Conservation (phyloP, 1,140 invertebrate genomes). For the Campodea augens region DNA sequence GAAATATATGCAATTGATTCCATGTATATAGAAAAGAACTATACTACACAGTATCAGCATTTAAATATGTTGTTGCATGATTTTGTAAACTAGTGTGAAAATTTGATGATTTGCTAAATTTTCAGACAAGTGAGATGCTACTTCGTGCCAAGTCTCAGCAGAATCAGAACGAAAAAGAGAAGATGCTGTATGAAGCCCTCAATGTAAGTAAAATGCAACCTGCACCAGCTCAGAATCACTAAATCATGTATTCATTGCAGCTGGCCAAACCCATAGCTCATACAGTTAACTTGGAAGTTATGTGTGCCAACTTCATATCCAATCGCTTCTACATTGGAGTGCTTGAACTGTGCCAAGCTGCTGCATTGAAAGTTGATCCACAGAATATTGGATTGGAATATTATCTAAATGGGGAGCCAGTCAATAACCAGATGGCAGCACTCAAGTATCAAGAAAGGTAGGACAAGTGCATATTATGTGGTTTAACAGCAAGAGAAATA, state of each 20-base stretch:
- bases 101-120: too few species aligned
- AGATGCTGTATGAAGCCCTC: conserved; percentile 53
- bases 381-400: conserved; percentile 72
- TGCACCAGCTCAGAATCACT: too few species aligned
- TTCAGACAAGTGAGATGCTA: conserved; percentile 69
- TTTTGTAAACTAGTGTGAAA: too few species aligned
- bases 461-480: too few species aligned
- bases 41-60: too few species aligned
- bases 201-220: conserved; percentile 20
- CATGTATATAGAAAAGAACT: too few species aligned
- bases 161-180: conserved; percentile 41
- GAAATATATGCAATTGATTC: too few species aligned
- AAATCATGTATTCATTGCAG: conserved; percentile 25
- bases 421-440: conserved; percentile 59
- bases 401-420: conserved; percentile 65
- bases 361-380: conserved; percentile 68
- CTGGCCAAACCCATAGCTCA: conserved; percentile 68
- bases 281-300: conserved; percentile 50
- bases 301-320: conserved; percentile 55
- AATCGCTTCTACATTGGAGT: conserved; percentile 70
- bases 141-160: conserved; percentile 62
- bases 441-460: too few species aligned
- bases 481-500: too few species aligned
- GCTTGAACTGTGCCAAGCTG: conserved; percentile 65
- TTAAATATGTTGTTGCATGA: too few species aligned